Base-by-base conservation (phyloP, 2,797 vertebrate species). In the Cottoperca gobio region DNA sequence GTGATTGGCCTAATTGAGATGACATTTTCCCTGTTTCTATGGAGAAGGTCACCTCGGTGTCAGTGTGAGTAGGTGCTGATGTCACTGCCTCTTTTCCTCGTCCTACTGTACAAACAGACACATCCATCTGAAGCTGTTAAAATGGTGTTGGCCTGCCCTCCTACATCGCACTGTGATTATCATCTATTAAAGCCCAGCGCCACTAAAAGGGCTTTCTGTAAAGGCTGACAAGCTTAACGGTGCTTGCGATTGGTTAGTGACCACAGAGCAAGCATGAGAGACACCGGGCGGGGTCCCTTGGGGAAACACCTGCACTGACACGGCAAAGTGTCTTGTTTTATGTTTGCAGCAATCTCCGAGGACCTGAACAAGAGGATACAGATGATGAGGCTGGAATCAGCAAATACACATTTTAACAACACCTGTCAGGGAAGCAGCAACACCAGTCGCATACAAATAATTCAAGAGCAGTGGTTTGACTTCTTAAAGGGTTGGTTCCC, bases 1-100 rank as follows among this genome's bases (percentile, higher is more conserved):
- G 88, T 81, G 82, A 91, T 85, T 88, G 91, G 88, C 55, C 81
- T 93, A 93, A 94, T 92, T 91, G 89, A 92, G 90, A 93, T 89
- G 89, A 87, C 89, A 93, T 91, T 93, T 92, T 73, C 76, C 12
- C 69, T 6, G 73, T 91, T 86, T 88, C 86, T 76, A 39, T 55
- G 53, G 82, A 91, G 90, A 94, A 92, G 90, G 91, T 93, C 92
- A 91, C 57, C 54, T 24, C 61, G 33, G 82, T 85, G 90, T 87
- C 84, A 53, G 48, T 5, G 76, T 21, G 81, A 85, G 83, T 81
- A 85, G 85, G 76, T 82, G 84, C 73, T 60, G 66, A 78, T 86
- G 83, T 82, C 28, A 23, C 78, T 19, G 68, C 55, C 78, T 54
- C 81, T 81, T 84, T 86, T 79, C 67, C 60, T 70, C 24, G 8